These are phyloP conservation scores for Galbula dea DNA, from an alignment of 2,113 vertebrate genomes.

Conservation along the genomic window DNA sequence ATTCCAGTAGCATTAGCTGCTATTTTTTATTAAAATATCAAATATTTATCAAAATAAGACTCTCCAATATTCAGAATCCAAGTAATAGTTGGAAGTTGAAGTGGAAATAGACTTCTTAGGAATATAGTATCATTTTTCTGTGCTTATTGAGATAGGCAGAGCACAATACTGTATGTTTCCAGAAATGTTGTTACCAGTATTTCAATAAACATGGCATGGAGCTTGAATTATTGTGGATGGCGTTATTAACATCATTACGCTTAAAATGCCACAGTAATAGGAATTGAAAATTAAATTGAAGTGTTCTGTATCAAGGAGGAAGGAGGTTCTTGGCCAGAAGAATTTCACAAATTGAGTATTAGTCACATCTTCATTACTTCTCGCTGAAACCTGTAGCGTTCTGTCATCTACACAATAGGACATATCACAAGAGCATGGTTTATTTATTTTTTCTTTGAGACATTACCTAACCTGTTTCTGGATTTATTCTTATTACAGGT, in stretches of 20 bases:
- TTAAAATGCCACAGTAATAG: neutral
- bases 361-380: conserved; percentile 14
- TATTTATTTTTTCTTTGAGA: neutral
- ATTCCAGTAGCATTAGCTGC: neutral
- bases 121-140: neutral
- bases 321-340: neutral
- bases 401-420: neutral
- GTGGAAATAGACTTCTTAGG: neutral
- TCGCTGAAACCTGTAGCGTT: neutral
- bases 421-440: neutral
- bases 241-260: neutral
- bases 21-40: conserved; percentile 28
- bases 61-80: neutral
- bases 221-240: neutral
- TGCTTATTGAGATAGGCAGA: neutral
- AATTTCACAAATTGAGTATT: conserved; percentile 13
- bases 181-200: neutral
- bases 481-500: neutral
- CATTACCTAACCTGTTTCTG: conserved; percentile 3
- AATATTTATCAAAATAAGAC: neutral
- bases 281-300: conserved; percentile 18
- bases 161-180: neutral
- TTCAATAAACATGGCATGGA: neutral
- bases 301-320: neutral
- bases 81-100: neutral